Evolutionary conservation across 2,888 invertebrate genomes (phyloP), one percentile per base, ranked within the genome.

Genomic region (Thalpophila matura): DNA sequence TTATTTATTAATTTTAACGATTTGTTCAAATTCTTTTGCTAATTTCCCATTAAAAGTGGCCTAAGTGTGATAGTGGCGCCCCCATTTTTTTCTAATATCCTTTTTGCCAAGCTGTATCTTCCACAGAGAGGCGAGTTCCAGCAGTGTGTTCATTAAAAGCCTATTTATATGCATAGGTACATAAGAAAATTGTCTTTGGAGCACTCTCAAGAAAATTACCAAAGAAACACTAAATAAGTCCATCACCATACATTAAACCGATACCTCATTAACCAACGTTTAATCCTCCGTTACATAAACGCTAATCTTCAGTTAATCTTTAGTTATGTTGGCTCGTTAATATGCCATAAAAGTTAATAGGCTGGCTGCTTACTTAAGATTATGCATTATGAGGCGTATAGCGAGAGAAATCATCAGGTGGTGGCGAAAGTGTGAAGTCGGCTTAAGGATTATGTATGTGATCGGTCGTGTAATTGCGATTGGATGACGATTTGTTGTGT

Each of bases 221-320:
- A 50, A 40, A 46, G 24, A 49, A 42, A 51, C 27, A 49, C 26
- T 35, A 57, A 69, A 64, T 10, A 60, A 64, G 16, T 14, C 53
- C 20, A 42, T 27, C 42, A 24, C 27, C 22, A 35, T 31, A 43
- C 49, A 42, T 61, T 46, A 60, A 62, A 54, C 43, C 54, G 56
- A 59, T 58, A 51, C 33, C 57, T 74, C 27, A 66, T 70, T 66
- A 74, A 60, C 53, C 38, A 10, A 9, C 43, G 51, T 58, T 67
- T 68, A 78, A 77, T 65, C 76, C 66, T 40, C 35, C 12, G 42
- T 71, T 74, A 71, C 58, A 71, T 60, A 67, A 58, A 43, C 61
- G 49, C 60, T 83, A 76, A 84, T 82, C 83, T 69, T 66, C 69
- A 65, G 55, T 76, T 83, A 77, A 83, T 81, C 82, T 71, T 72